Evolutionary conservation across 1,140 invertebrate genomes (phyloP), one percentile per base, ranked within the genome.

Genomic region (Formica exsecta): DNA sequence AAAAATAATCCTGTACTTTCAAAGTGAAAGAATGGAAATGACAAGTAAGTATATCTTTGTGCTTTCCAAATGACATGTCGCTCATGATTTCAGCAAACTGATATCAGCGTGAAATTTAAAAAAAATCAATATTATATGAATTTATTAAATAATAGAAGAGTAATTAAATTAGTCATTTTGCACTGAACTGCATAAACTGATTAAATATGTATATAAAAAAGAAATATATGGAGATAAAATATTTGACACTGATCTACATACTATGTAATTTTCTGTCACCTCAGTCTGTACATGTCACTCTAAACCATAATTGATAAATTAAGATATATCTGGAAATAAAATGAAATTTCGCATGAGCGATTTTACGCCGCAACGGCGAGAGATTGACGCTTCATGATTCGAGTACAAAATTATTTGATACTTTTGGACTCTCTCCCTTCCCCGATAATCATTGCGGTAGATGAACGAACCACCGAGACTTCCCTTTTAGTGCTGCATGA

Each of bases 401-500:
- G 57, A 85, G 7, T 36, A 54, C 41, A 36, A 80, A 86, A 86
- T 89, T 77, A 83, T 89, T 89, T 81, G 65, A 65, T 29, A 22
- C 13, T 32, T 32, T 29, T 29, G n/a, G 38, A 22, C 44, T 38
- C 11, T 16, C 11, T 22, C 36, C 11, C 16, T 22, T 22, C 36
- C 2, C n/a, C 22, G 22, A 59, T 16, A 51, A 86, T 22, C 41
- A 38, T 54, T 32, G 76, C 57, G 51, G 51, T 59, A 19, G 51
- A 86, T 84, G 48, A 73, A 57, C 66, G 65, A 68, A 88, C 32
- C 38, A 32, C 38, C 9, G 73, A 13, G 65, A 89, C 71, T 89
- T 85, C 51, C 19, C 54, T 44, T 89, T 86, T 83, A 89, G 59
- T 48, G 84, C 77, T 57, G 86, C 86, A 91, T 90, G 90, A 91